These are phyloP conservation scores for Conus ventricosus DNA, from an alignment of 1,140 invertebrate species.

Conservation along the genomic window DNA sequence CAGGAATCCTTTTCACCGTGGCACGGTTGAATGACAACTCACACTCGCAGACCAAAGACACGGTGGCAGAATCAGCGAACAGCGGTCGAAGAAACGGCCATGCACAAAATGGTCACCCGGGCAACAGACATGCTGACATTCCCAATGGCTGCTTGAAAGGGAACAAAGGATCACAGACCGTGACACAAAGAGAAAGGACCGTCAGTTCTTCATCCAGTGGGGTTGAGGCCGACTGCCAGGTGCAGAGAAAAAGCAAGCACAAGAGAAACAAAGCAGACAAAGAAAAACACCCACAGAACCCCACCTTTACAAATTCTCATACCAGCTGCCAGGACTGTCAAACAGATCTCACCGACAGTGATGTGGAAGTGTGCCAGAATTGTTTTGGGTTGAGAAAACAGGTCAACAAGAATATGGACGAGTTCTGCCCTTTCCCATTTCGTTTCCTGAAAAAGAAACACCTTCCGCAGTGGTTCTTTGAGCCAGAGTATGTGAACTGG, in stretches of 20 bases:
- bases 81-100: background rate
- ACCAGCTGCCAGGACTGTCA: background rate
- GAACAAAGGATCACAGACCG: background rate
- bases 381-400: background rate
- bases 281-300: background rate
- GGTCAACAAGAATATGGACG: background rate
- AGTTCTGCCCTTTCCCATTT: background rate
- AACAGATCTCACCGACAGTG: conserved; percentile 4
- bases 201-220: background rate
- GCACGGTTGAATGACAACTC: background rate
- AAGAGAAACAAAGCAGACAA: background rate
- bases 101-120: background rate
- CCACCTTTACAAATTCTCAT: background rate
- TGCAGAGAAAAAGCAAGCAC: background rate
- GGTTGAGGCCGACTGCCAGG: background rate
- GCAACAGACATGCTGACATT: background rate
- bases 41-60: background rate
- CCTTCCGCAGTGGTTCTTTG: conserved; percentile 40
- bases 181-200: background rate
- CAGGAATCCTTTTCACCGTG: background rate
- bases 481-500: conserved; percentile 48
- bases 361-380: conserved; percentile 16
- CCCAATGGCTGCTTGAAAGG: background rate
- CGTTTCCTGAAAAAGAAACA: conserved; percentile 1
- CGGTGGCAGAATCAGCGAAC: background rate